Evolutionary conservation across 2,888 invertebrate genomes (phyloP), one percentile per base, ranked within the genome.

Genomic region (Campoplex nolae): DNA sequence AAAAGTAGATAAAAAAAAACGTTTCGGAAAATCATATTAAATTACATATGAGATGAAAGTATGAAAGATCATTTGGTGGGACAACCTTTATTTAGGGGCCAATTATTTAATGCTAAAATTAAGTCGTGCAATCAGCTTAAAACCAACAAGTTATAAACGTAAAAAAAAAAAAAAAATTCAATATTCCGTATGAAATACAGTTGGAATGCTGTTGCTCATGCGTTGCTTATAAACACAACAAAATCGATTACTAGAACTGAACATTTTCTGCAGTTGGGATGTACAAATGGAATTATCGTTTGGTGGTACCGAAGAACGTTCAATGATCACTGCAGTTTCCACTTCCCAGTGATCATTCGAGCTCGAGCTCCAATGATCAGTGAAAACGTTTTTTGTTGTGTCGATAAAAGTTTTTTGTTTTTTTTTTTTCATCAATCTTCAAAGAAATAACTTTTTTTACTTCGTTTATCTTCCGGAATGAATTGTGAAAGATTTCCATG

Each of bases 271-370:
- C 48, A 32, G 32, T 48, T 32, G 35, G 51, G 1, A 28, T 32
- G n/a, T n/a, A 18, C 32, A 3, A 51, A 71, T 3, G 51, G 11
- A 28, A 71, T 71, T 71, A 71, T 71, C 71, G 32, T 9, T 51
- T 18, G 32, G 16, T 51, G 51, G 71, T 51, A 32, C 51, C 18
- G 35, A 71, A 51, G 51, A 62, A 32, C 32, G 62, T 62, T 16
- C 32, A 62, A 32, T 62, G 32, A 62, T 62, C 32, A 6, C 62
- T 62, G 18, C 51, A 32, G 32, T 32, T 51, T 48, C 28, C 16
- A 18, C 45, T 4, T 48, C 23, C 16, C 16, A 18, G 48, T 9
- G 38, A 68, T 23, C 45, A 4, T 32, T 62, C 32, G 32, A 58
- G 13, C 11, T 32, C 7, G 16, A 58, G 28, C 32, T 32, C 16